Base-by-base conservation (phyloP, 2,797 vertebrate genomes). In the Halcyon leucocephala region DNA sequence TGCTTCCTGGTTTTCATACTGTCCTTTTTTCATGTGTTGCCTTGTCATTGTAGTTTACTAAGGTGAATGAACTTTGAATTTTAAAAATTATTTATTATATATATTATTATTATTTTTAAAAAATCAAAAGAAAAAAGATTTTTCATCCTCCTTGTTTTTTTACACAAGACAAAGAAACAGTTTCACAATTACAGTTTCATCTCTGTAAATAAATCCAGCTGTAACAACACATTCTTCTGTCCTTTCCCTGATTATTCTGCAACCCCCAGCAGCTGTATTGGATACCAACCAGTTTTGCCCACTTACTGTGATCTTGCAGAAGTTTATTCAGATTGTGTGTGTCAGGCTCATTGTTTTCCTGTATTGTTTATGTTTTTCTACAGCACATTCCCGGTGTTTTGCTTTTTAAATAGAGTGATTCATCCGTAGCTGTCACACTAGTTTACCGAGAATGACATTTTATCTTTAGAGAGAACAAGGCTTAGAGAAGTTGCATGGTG, bases 371-470 rank as follows among this genome's bases (percentile, higher is more conserved):
- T 70, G 55, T 86, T 94, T 88, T 94, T 86, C 66, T 74, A 18
- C 48, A 71, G 37, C 76, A 85, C 55, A 26, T 87, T 80, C 28
- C 58, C 70, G 71, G 51, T 74, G 44, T 83, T 96, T 91, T 78
- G 52, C 57, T 80, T 64, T 70, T 91, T 71, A 77, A 86, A 71
- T 82, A 82, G 37, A 0, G 0, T 92, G 83, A 94, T 70, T 95
- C 89, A 89, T 92, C 81, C 65, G 54, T 77, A 58, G 37, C 55
- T 89, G 71, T 89, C 92, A 83, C 42, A 55, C 33, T 39, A 73
- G 61, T 85, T 95, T 89, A 86, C 92, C 61, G 51, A 83, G 73
- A 93, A 74, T 67, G 65, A 49, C 64, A 61, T 80, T 94, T 85
- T 82, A 52, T 64, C 64, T 90, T 82, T 64, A 65, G 52, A 74